These are phyloP conservation scores for Lutraria lutraria DNA, from an alignment of 2,888 invertebrate species.

Conservation along the genomic window DNA sequence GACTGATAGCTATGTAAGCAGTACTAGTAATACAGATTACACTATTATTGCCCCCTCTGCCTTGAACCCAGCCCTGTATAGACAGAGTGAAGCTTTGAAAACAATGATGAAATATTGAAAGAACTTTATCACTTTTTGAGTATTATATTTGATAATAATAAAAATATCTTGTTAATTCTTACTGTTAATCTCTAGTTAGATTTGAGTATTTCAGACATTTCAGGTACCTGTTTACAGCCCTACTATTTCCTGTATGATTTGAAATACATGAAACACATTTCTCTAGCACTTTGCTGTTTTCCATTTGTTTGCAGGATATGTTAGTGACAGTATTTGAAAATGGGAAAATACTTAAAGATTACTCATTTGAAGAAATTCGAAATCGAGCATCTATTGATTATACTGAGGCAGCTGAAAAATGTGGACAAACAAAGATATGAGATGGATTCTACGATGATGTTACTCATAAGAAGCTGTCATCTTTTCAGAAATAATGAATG, in stretches of 20 bases:
- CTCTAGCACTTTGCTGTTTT: background rate
- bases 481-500: background rate
- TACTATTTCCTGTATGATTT: background rate
- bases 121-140: no score
- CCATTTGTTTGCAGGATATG: constrained; percentile 84
- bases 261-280: background rate
- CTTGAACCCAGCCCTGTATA: no score
- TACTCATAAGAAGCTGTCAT: background rate
- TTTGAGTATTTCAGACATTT: no score
- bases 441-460: background rate
- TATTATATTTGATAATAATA: no score
- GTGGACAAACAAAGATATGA: background rate
- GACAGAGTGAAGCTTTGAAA: no score
- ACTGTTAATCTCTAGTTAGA: no score
- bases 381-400: constrained; percentile 85
- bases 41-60: no score
- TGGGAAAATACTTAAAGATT: constrained; percentile 87
- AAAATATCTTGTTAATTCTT: no score
- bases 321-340: constrained; percentile 87
- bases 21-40: no score
- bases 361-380: constrained; percentile 87
- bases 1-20: no score
- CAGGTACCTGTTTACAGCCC: no score
- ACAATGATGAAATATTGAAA: no score
- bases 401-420: background rate